Evolutionary conservation across 2,888 invertebrate species (phyloP).

Genomic region (Thecocarcelia acutangulata): DNA sequence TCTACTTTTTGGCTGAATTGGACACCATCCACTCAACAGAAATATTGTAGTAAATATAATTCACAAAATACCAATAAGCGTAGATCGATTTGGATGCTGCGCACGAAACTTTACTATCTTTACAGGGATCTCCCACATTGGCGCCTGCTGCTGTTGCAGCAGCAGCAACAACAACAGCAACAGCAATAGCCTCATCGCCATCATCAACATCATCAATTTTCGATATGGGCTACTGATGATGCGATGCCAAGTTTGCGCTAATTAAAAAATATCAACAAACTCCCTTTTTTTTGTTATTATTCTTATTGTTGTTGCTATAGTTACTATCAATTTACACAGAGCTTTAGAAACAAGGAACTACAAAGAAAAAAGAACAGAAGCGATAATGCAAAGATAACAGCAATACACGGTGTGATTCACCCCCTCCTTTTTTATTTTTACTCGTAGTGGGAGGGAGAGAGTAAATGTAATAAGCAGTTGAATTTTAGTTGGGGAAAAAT

Average conservation of each 20-base stretch:
- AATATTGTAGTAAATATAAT: constrained; percentile 58
- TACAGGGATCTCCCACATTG: constrained; percentile 71
- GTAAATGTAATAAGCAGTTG: constrained; percentile 44
- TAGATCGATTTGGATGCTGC: constrained; percentile 67
- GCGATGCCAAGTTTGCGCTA: constrained; percentile 65
- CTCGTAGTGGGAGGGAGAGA: too few species aligned
- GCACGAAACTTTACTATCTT: constrained; percentile 69
- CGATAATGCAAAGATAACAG: constrained; percentile 51
- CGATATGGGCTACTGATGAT: constrained; percentile 49
- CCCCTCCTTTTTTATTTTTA: constrained; percentile 28
- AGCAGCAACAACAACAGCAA: constrained; percentile 24
- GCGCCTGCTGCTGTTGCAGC: constrained; percentile 64
- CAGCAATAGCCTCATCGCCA: constrained; percentile 17
- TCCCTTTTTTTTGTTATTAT: constrained; percentile 8
- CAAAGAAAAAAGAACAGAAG: constrained; percentile 38
- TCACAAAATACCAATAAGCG: constrained; percentile 60
- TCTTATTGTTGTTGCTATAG: constrained; percentile 6
- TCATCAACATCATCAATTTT: constrained; percentile 41
- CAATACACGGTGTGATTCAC: constrained; percentile 55
- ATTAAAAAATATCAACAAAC: constrained; percentile 68
- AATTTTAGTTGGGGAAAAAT: neutral
- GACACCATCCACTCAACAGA: constrained; percentile 50
- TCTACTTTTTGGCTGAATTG: constrained; percentile 52
- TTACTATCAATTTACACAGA: constrained; percentile 49
- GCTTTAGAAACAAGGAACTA: constrained; percentile 8